Evolutionary conservation across 2,113 vertebrate genomes (phyloP).

Genomic region (Myiozetetes cayanensis): DNA sequence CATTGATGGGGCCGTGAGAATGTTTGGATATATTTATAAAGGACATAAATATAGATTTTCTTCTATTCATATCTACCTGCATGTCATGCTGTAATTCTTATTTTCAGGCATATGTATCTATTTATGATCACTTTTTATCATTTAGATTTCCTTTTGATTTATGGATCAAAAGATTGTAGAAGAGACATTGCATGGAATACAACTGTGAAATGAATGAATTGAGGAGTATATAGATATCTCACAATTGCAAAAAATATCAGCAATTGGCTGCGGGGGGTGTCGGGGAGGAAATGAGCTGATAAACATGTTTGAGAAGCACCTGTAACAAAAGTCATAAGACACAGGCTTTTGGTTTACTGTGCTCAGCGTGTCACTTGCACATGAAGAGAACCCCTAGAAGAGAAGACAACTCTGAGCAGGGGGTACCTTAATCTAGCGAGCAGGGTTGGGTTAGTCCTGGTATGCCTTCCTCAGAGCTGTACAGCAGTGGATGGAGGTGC

Average conservation of each 20-base stretch:
- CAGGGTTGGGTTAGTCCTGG: neutral
- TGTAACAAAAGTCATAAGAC: neutral
- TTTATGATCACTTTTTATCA: neutral
- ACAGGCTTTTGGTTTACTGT: neutral
- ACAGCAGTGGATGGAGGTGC: neutral
- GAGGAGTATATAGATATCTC: neutral
- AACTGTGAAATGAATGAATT: neutral
- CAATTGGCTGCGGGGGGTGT: neutral
- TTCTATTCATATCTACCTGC: neutral
- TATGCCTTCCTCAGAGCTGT: neutral
- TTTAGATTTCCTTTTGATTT: neutral
- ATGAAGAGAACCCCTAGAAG: neutral
- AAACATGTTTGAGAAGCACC: neutral
- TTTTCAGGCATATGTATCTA: neutral
- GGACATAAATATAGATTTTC: neutral
- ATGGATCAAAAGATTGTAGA: neutral
- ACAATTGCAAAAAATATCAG: neutral
- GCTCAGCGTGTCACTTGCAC: rapidly evolving
- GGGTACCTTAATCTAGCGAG: neutral
- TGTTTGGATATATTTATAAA: neutral
- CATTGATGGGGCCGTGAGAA: neutral
- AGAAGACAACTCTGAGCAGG: neutral
- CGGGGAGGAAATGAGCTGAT: neutral
- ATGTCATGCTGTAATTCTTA: neutral
- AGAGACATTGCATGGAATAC: neutral